Conservation (phyloP, 37 sponge, comb jelly and placozoan species). For the Corticium candelabrum region DNA sequence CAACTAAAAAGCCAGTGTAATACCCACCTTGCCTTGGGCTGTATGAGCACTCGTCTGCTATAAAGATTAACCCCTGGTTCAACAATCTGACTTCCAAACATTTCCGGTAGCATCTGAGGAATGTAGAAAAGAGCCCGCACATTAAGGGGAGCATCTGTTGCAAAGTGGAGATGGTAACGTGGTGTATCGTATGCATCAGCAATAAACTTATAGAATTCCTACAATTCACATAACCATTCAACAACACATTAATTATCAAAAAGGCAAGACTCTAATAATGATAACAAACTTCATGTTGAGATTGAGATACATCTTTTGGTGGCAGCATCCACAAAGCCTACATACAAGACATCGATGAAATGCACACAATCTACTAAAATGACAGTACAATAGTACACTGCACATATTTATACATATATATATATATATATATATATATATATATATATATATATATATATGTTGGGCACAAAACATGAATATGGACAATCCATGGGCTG, state of each 20-base stretch:
- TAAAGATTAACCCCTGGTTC: slow-evolving; percentile 31
- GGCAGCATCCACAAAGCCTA: slow-evolving; percentile 27
- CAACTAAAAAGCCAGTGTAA: too few relatives aligned
- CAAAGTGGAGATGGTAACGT: slow-evolving; percentile 38
- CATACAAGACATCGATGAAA: too few relatives aligned
- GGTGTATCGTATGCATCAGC: slow-evolving; percentile 23
- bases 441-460: too few relatives aligned
- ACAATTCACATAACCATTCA: not conserved
- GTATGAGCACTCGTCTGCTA: slow-evolving; percentile 37
- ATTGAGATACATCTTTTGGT: slow-evolving; percentile 18
- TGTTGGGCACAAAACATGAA: too few relatives aligned
- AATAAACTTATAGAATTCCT: slow-evolving; percentile 34
- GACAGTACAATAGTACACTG: too few relatives aligned
- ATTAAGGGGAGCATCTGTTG: slow-evolving; percentile 31
- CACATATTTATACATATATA: too few relatives aligned
- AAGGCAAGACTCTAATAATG: not conserved
- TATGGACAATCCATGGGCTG: too few relatives aligned
- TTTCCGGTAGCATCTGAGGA: slow-evolving; percentile 20
- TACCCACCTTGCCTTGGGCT: slow-evolving; percentile 15
- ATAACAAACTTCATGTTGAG: slow-evolving; percentile 11
- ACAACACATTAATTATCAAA: too few relatives aligned
- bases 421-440: too few relatives aligned
- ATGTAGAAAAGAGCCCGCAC: slow-evolving; percentile 37
- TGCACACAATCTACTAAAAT: too few relatives aligned
- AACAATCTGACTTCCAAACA: not conserved